Base-by-base conservation (phyloP, 2,113 vertebrate genomes). In the Oreochromis niloticus region DNA sequence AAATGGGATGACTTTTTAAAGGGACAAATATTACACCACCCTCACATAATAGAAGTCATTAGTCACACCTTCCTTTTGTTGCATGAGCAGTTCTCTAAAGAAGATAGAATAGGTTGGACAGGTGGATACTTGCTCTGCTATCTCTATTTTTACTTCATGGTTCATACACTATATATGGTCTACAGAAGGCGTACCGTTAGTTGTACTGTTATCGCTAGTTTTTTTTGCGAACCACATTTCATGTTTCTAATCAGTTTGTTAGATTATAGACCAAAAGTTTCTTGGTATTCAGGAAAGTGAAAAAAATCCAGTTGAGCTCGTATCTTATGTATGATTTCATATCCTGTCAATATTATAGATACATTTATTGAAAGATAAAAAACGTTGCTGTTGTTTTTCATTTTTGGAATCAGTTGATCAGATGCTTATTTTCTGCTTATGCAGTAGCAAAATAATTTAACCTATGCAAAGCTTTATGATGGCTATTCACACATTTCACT, bases 261-360 rank as follows among this genome's bases (percentile, higher is more conserved):
- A 90, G 87, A 91, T 91, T 22, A 36, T n/a, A 81, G 55, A 85
- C 68, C n/a, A 81, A 80, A 36, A 22, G 9, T 4, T 92, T 93
- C 91, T 83, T 48, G 27, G 91, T 84, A 92, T 54, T 36, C 91
- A 90, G 93, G 91, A 94, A 91, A 86, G 4, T 30, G 22, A 27
- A 43, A 75, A 78, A 52, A 52, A 19, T 80, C 41, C 19, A 80
- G 52, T n/a, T 55, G 17, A 34, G 34, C 24, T 2, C 1, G 13
- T 50, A 73, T 81, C 50, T 32, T 61, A 12, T 85, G 14, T n/a
- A 43, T 43, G 27, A 57, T 32, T 32, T 34, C 4, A 19, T 48
- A 48, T 86, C 79, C n/a, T 75, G 11, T 78, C 75, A 46, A 41
- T 85, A 59, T 83, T 2, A 75, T 50, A 27, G 3, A 52, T 80